Conservation (phyloP, 2,888 invertebrate genomes). For the Argyra leucocephala region DNA sequence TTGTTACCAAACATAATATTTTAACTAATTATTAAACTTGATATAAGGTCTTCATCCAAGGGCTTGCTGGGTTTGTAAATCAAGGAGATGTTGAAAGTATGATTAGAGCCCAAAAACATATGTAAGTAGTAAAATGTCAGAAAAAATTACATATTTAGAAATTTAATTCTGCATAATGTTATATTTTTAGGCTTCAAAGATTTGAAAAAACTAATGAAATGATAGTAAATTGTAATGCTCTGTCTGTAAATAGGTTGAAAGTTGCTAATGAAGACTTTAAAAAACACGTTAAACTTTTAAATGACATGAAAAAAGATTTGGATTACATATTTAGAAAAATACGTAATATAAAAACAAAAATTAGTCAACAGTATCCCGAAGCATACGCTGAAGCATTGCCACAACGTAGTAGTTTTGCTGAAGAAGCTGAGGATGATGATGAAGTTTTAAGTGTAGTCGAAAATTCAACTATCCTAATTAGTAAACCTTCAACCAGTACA, state of each 20-base stretch:
- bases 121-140: constrained; percentile 48
- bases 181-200: constrained; percentile 67
- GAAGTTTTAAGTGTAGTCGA: constrained; percentile 33
- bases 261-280: constrained; percentile 81
- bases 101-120: constrained; percentile 84
- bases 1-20: no score
- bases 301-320: constrained; percentile 89
- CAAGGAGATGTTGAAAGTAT: constrained; percentile 83
- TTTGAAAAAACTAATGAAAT: constrained; percentile 99
- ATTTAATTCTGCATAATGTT: not conserved
- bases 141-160: constrained; percentile 13
- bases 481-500: not conserved
- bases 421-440: constrained; percentile 45
- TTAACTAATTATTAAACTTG: no score
- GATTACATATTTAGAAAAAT: constrained; percentile 91
- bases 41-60: constrained; percentile 69
- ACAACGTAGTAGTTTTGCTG: constrained; percentile 43
- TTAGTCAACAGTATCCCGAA: constrained; percentile 61
- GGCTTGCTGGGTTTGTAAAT: constrained; percentile 81
- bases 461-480: constrained; percentile 12
- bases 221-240: constrained; percentile 89
- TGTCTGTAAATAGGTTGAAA: constrained; percentile 81
- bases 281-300: constrained; percentile 73
- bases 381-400: constrained; percentile 55
- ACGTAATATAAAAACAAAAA: constrained; percentile 67